These are phyloP conservation scores for Ichneumoninae sp. DNA, from an alignment of 2,888 invertebrate genomes.

Conservation along the genomic window DNA sequence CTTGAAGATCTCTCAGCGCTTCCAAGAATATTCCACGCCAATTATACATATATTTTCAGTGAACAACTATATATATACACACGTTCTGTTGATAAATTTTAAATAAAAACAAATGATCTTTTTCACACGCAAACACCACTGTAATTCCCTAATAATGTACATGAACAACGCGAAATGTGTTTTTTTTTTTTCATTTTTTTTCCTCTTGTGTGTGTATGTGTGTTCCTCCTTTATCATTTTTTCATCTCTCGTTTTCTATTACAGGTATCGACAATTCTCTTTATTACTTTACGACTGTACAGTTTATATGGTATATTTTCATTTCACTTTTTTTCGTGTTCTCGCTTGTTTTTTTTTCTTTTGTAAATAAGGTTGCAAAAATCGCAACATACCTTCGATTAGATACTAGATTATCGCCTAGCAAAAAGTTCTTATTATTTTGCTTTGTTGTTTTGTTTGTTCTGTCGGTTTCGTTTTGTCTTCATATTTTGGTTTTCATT, in stretches of 20 bases:
- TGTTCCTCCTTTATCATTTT: slow-evolving; percentile 24
- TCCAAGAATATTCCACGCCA: slow-evolving; percentile 12
- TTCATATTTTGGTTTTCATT: slow-evolving; percentile 47
- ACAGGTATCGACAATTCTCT: slow-evolving; percentile 80
- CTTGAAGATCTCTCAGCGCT: slow-evolving; percentile 76
- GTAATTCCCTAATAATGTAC: slow-evolving; percentile 82
- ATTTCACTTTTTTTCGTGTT: slow-evolving; percentile 39
- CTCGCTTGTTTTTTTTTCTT: slow-evolving; percentile 33
- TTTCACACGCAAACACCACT: slow-evolving; percentile 82
- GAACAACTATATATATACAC: slow-evolving; percentile 2
- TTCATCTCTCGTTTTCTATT: slow-evolving; percentile 65
- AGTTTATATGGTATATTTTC: slow-evolving; percentile 69
- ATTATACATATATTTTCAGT: slow-evolving; percentile 6
- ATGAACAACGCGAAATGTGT: slow-evolving; percentile 73
- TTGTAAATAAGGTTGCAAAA: slow-evolving; percentile 80
- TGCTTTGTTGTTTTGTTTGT: slow-evolving; percentile 56
- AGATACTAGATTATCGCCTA: slow-evolving; percentile 74
- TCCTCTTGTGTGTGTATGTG: neutral
- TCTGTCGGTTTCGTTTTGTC: slow-evolving; percentile 42
- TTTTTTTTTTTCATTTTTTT: slow-evolving; percentile 4
- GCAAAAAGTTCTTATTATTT: slow-evolving; percentile 76
- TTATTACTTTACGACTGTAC: slow-evolving; percentile 81
- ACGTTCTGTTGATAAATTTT: slow-evolving; percentile 32
- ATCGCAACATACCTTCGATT: slow-evolving; percentile 74
- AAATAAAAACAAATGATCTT: slow-evolving; percentile 56